phyloP scores from a whole-genome alignment of 1,140 invertebrate species.

The Camponotus vicinus region DNA sequence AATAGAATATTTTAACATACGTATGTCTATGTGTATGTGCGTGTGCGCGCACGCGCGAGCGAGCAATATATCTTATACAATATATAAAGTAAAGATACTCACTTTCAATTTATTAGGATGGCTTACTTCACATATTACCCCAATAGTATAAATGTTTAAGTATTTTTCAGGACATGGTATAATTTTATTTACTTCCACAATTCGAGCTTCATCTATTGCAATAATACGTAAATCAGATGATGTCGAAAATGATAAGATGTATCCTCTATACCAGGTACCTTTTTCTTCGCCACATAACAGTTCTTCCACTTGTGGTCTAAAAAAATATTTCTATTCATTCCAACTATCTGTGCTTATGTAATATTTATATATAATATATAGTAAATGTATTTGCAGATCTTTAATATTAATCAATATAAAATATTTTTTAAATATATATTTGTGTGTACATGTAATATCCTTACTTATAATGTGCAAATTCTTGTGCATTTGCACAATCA shows the following conservation, averaged over 20 bases:
- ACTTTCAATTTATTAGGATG: slow-evolving; percentile 32
- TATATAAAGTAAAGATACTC: not conserved
- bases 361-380: not conserved
- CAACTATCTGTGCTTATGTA: not conserved
- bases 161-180: slow-evolving; percentile 65
- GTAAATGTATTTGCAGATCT: not conserved
- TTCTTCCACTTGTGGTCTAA: slow-evolving; percentile 75
- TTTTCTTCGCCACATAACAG: slow-evolving; percentile 70
- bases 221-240: slow-evolving; percentile 69
- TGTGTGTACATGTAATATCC: slow-evolving; percentile 6
- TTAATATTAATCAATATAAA: slow-evolving; percentile 6
- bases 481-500: not conserved
- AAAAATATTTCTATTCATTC: slow-evolving; percentile 52
- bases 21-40: too few relatives aligned
- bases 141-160: slow-evolving; percentile 61
- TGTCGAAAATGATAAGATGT: slow-evolving; percentile 61
- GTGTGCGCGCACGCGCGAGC: too few relatives aligned
- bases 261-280: slow-evolving; percentile 77
- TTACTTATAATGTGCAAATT: slow-evolving; percentile 64
- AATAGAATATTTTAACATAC: not conserved
- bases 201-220: slow-evolving; percentile 75
- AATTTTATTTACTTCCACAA: slow-evolving; percentile 43
- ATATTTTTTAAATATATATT: not conserved
- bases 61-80: slow-evolving; percentile 25
- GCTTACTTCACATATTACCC: slow-evolving; percentile 66